Conservation (phyloP, 2,888 invertebrate species). For the Acleris holmiana region DNA sequence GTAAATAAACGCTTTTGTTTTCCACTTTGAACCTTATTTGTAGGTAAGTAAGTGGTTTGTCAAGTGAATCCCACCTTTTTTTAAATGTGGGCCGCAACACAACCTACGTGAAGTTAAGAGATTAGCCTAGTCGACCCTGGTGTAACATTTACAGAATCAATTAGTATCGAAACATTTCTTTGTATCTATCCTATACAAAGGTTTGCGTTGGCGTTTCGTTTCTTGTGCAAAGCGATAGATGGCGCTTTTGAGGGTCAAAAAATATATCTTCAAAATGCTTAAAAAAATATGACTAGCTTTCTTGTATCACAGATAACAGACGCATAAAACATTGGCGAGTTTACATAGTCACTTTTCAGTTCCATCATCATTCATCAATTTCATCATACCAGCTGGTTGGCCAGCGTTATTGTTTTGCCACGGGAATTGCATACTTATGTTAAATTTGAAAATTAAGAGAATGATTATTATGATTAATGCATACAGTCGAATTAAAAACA, state of each 20-base stretch:
- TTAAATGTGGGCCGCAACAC: conserved; percentile 64
- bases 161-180: conserved; percentile 36
- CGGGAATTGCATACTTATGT: too few species aligned
- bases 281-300: too few species aligned
- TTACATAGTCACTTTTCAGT: too few species aligned
- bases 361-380: too few species aligned
- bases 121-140: conserved; percentile 61
- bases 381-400: too few species aligned
- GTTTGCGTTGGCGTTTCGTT: not conserved
- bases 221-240: not conserved
- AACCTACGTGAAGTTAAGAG: conserved; percentile 68
- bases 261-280: too few species aligned
- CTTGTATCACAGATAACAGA: too few species aligned
- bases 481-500: too few species aligned
- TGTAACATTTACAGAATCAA: conserved; percentile 55
- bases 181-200: conserved; percentile 11
- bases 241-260: conserved; percentile 2
- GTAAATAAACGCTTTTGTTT: not conserved
- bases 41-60: conserved; percentile 49
- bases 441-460: too few species aligned
- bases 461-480: too few species aligned
- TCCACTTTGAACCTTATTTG: conserved; percentile 46
- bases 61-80: conserved; percentile 68
- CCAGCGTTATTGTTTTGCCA: too few species aligned
- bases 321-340: too few species aligned